Base-by-base conservation (phyloP, 2,113 vertebrate species). In the Uropsilus gracilis region DNA sequence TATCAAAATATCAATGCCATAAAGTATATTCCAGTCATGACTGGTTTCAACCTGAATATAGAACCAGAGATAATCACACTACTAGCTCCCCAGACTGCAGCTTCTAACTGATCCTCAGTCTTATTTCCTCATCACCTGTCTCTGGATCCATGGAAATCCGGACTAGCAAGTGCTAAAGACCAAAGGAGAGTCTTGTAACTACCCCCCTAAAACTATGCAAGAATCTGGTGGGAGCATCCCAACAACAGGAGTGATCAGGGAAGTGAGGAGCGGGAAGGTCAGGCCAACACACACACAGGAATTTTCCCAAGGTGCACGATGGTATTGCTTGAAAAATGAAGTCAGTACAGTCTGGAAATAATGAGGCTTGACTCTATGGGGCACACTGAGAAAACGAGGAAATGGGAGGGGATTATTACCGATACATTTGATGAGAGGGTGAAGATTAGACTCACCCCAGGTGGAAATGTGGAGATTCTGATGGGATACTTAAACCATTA, bases 381-480 rank as follows among this genome's bases (percentile, higher is more conserved):
- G n/a, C 39, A 55, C 20, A 30, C 66, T 44, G 7, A 50, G 89
- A 93, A 59, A 76, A 80, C 44, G 90, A 87, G 16, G 57, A 75
- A 81, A 91, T 18, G 42, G 72, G 88, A 86, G 88, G 26, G 18
- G 17, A 53, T 4, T 75, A 59, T 66, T 81, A 83, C n/a, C n/a
- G 86, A 37, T 28, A 39, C 84, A 96, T 88, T 32, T 1, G 5
- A 94, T 73, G 30, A 28, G 5, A 90, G 80, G 87, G 90, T 92
- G 50, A 46, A 89, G 59, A 26, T 37, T 1, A 61, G 81, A 92
- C 97, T 96, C 87, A 97, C 75, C 88, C 96, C 91, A 96, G 93
- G 90, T 96, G 84, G 66, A 93, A 97, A 85, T 93, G 88, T 92
- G 91, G 97, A 97, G 97, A 95, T 28, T 97, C 93, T 96, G 95